Percentiles rank a stretch among this genome's conserved stretches.
Evolutionary conservation across 1,140 invertebrate genomes (phyloP).

Genomic region (Drosophila chauvacae): DNA sequence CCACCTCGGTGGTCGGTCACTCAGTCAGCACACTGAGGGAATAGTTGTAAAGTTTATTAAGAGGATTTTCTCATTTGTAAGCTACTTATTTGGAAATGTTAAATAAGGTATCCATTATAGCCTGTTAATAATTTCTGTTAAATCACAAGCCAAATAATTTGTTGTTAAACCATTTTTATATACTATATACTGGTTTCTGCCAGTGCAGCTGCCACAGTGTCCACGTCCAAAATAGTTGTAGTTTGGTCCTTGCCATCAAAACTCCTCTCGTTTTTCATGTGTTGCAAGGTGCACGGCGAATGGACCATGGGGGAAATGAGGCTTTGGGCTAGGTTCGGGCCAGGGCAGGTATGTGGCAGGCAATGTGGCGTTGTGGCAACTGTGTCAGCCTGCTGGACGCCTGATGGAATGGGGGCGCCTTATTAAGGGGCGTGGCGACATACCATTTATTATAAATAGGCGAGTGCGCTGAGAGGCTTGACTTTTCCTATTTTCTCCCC

Average conservation of each 20-base stretch:
- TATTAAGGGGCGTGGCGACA: slow-evolving; percentile 42
- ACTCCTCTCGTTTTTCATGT: slow-evolving; percentile 47
- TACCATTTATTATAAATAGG: slow-evolving; percentile 60
- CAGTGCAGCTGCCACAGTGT: slow-evolving; percentile 20
- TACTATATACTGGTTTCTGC: background rate
- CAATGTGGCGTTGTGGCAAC: slow-evolving; percentile 43
- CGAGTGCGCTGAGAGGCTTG: slow-evolving; percentile 41
- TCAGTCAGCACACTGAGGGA: slow-evolving; percentile 27
- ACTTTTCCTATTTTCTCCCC: slow-evolving; percentile 20
- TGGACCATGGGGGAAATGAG: slow-evolving; percentile 3
- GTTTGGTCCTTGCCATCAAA: slow-evolving; percentile 31
- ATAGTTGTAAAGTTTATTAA: background rate
- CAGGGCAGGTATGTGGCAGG: slow-evolving; percentile 17
- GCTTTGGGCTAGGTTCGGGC: background rate
- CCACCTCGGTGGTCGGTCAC: slow-evolving; percentile 43
- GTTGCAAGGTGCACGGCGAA: slow-evolving; percentile 32
- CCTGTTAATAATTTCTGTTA: background rate
- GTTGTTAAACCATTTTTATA: background rate
- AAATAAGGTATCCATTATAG: too few species aligned
- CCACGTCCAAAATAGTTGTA: slow-evolving; percentile 50
- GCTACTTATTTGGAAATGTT: background rate
- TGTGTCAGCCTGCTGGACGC: slow-evolving; percentile 31
- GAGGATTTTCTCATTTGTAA: background rate
- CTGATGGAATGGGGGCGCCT: slow-evolving; percentile 6
- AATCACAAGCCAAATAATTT: background rate